Percentiles rank a stretch among this genome's conserved stretches.
Evolutionary conservation across 2,113 vertebrate genomes (phyloP).

Genomic region (Anhinga rufa): DNA sequence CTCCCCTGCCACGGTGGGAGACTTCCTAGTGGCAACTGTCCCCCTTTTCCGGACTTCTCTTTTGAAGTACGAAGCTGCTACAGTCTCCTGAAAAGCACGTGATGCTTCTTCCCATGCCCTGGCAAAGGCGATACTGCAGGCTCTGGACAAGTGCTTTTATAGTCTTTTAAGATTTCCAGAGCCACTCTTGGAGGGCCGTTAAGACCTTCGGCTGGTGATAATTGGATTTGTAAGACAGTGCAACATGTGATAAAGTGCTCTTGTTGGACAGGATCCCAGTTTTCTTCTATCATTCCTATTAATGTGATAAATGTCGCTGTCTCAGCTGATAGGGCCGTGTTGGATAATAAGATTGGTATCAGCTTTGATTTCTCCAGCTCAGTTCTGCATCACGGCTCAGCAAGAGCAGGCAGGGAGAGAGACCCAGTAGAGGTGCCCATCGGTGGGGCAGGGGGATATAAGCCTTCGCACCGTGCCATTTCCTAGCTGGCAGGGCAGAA

Average conservation of each 20-base stretch:
- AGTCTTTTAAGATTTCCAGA: conserved; percentile 69
- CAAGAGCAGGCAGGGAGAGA: not conserved
- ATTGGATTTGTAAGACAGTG: conserved; percentile 81
- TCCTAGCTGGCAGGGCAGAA: not conserved
- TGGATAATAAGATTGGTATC: conserved; percentile 79
- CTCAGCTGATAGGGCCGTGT: conserved; percentile 73
- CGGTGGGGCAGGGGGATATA: not conserved
- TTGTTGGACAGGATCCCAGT: conserved; percentile 75
- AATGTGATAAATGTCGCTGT: conserved; percentile 82
- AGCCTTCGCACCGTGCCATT: not conserved
- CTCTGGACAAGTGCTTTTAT: conserved; percentile 35
- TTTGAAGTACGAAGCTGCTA: not conserved
- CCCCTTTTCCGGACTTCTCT: not conserved
- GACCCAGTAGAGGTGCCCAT: not conserved
- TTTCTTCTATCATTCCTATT: conserved; percentile 77
- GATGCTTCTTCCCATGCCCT: not conserved
- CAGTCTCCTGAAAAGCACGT: not conserved
- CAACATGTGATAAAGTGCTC: conserved; percentile 76
- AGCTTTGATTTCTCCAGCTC: conserved; percentile 65
- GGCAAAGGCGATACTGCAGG: not conserved
- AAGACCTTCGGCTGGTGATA: conserved; percentile 76
- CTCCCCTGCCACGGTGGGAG: not conserved
- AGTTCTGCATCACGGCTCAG: not conserved
- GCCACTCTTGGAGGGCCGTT: conserved; percentile 65
- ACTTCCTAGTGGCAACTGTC: not conserved